A percentile compares a stretch with the other conserved stretches of the same genome.
Conservation (phyloP, 2,888 invertebrate genomes). For the Chalcis sispes region DNA sequence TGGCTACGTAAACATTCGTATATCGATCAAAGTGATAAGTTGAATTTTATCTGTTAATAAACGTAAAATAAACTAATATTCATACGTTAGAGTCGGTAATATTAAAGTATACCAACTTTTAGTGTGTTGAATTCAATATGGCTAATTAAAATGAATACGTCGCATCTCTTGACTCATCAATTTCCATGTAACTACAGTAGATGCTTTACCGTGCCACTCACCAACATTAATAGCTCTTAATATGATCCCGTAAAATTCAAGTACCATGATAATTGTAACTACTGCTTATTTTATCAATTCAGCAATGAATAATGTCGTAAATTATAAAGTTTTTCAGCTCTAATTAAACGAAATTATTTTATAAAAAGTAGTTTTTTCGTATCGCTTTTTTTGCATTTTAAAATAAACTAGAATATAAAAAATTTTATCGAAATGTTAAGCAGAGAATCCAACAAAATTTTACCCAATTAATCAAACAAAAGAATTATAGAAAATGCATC, state of each 20-base stretch:
- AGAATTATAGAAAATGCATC: too few relatives aligned
- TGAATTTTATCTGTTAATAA: background rate
- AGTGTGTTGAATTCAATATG: constrained; percentile 29
- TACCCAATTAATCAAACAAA: too few relatives aligned
- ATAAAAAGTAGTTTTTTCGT: too few relatives aligned
- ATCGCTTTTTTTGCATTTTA: too few relatives aligned
- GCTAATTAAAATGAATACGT: constrained; percentile 50
- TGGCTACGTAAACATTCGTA: too few relatives aligned
- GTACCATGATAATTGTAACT: background rate
- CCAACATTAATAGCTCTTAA: constrained; percentile 45
- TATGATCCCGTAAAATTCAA: constrained; percentile 20
- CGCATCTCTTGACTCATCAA: constrained; percentile 51
- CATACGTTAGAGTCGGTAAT: constrained; percentile 1
- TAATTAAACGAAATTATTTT: too few relatives aligned
- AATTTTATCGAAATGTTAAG: too few relatives aligned
- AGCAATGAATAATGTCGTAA: too few relatives aligned
- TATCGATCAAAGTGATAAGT: background rate
- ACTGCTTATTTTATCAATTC: too few relatives aligned
- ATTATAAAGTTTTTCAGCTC: too few relatives aligned
- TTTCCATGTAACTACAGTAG: constrained; percentile 26
- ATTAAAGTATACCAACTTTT: constrained; percentile 12
- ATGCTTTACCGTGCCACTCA: constrained; percentile 28
- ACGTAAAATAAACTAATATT: background rate
- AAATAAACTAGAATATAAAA: too few relatives aligned
- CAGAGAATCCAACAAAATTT: too few relatives aligned